These are phyloP conservation scores for Anagrus nilaparvatae DNA, from an alignment of 1,140 invertebrate genomes.

Conservation along the genomic window DNA sequence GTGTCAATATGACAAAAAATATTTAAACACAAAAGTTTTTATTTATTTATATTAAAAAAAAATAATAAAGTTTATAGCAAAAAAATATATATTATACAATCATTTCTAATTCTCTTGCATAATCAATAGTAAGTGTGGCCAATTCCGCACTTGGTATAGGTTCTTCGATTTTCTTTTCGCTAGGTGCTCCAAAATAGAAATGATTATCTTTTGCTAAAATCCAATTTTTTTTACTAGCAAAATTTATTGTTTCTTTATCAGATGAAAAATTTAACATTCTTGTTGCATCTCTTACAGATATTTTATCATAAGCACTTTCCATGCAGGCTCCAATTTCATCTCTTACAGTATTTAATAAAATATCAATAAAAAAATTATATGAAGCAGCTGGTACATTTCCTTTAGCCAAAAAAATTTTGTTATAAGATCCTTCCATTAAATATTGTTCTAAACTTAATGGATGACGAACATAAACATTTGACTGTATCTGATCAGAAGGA, in stretches of 20 bases:
- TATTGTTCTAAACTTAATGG: constrained; percentile 95
- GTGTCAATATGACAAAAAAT: neutral
- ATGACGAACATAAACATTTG: constrained; percentile 90
- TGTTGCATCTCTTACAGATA: constrained; percentile 78
- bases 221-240: constrained; percentile 76
- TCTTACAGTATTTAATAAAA: constrained; percentile 87
- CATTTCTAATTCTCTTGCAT: constrained; percentile 97
- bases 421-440: constrained; percentile 98
- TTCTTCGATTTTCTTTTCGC: constrained; percentile 68
- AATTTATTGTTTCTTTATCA: constrained; percentile 65
- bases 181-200: constrained; percentile 63
- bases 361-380: constrained; percentile 97
- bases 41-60: too few species aligned
- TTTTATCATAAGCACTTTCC: constrained; percentile 90
- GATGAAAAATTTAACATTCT: constrained; percentile 81
- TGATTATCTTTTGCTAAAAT: constrained; percentile 65
- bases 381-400: constrained; percentile 92
- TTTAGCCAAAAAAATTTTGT: constrained; percentile 87
- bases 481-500: constrained; percentile 84
- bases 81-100: too few species aligned
- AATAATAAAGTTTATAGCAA: neutral
- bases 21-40: too few species aligned
- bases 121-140: constrained; percentile 89
- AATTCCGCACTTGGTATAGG: constrained; percentile 80
- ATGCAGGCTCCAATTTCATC: constrained; percentile 94